Evolutionary conservation across 2,797 vertebrate genomes (phyloP).

Genomic region (Neosilurus hyrtlii): DNA sequence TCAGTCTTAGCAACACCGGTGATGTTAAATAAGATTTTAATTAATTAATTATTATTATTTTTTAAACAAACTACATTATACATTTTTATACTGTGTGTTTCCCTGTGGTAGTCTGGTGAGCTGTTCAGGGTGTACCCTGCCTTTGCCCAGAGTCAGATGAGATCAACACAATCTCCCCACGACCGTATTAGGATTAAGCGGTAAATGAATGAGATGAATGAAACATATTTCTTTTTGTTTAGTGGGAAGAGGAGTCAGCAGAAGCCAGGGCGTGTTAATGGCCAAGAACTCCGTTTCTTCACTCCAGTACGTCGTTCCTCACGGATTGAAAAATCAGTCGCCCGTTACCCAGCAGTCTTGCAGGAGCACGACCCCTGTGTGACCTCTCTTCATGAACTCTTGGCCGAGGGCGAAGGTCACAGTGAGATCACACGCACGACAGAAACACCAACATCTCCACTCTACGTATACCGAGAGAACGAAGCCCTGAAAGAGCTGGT

Average conservation of each 20-base stretch:
- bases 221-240: background rate
- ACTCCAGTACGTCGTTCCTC: constrained; percentile 85
- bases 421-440: constrained; percentile 9
- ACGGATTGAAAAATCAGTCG: constrained; percentile 68
- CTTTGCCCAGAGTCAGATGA: no score
- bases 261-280: constrained; percentile 52
- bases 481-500: constrained; percentile 70
- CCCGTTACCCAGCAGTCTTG: constrained; percentile 74
- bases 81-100: no score
- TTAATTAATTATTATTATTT: no score
- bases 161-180: no score
- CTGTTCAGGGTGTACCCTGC: no score
- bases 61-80: no score
- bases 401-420: constrained; percentile 63
- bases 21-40: no score
- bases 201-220: background rate
- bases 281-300: constrained; percentile 77
- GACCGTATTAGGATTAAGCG: no score
- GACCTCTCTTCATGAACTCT: constrained; percentile 75
- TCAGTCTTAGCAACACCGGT: no score
- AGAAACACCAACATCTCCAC: background rate
- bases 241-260: constrained; percentile 63
- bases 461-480: constrained; percentile 76
- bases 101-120: no score
- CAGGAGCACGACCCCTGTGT: constrained; percentile 84